Base-by-base conservation (phyloP, 2,113 vertebrate genomes). In the Syngnathus typhle region DNA sequence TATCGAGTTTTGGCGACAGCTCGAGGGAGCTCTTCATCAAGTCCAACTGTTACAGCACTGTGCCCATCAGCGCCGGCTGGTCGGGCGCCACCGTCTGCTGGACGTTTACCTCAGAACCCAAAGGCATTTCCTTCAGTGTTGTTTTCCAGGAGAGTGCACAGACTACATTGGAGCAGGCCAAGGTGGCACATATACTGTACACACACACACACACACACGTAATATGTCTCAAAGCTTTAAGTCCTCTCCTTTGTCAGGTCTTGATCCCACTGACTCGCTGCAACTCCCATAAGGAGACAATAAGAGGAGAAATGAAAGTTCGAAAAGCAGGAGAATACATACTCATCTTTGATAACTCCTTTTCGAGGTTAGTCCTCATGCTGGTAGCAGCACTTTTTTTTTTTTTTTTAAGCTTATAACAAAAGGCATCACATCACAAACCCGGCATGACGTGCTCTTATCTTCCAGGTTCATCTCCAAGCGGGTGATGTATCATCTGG, bases 301-400 rank as follows among this genome's bases (percentile, higher is more conserved):
- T 98, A 79, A 91, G 90, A 82, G 96, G 96, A 7, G 93, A 97
- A 70, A 88, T 98, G 68, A 98, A 96, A 80, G 93, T 92, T 55
- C 89, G 94, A 75, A 91, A 92, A 0, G 36, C 92, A 0, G 96
- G 96, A 78, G 87, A 94, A 77, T 98, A 98, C 87, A 90, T 89
- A 0, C 92, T 98, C 10, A 91, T 98, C 88, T 98, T 98, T 52
- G 96, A 98, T 91, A 98, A 98, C 86, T 95, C 96, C 2, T 98
- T 98, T 77, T 98, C 96, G 55, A 95, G 95, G 96, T 98, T 69
- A 77, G 85, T 75, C 6, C 2, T 6, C 1, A 19, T 19, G 21
- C 27, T 10, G 6, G 43, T 0, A 37, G 19, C 18, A 19, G 36
- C 21, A 21, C 13, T 5, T 18, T 44, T 15, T 6, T 15, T 10